Percentiles rank a stretch among this genome's conserved stretches.
These are phyloP conservation scores for Cheilosia vernalis DNA, from an alignment of 2,888 invertebrate genomes.

Conservation along the genomic window DNA sequence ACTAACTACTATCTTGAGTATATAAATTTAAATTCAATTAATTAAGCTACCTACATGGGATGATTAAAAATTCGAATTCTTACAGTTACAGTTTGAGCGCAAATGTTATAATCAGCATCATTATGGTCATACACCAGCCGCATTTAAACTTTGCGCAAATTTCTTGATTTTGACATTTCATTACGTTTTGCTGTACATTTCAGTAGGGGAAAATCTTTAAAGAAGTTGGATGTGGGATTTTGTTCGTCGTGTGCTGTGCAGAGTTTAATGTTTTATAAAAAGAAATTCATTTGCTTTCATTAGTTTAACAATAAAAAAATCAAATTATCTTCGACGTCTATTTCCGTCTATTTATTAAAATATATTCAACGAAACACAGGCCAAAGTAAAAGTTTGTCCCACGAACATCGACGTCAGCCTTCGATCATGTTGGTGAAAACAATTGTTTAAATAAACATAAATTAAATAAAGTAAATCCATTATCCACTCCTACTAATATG, in stretches of 20 bases:
- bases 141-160: slow-evolving; percentile 32
- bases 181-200: slow-evolving; percentile 60
- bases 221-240: slow-evolving; percentile 47
- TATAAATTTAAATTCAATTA: no score
- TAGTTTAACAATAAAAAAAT: slow-evolving; percentile 7
- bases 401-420: slow-evolving; percentile 13
- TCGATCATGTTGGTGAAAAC: slow-evolving; percentile 49
- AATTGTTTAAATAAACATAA: slow-evolving; percentile 48
- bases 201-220: slow-evolving; percentile 63
- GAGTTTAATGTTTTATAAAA: slow-evolving; percentile 50
- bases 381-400: neutral
- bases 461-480: slow-evolving; percentile 3
- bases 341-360: neutral
- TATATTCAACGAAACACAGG: neutral
- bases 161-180: slow-evolving; percentile 41
- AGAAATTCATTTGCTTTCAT: slow-evolving; percentile 21
- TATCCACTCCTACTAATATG: slow-evolving; percentile 41
- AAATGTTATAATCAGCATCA: slow-evolving; percentile 6
- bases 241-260: slow-evolving; percentile 27
- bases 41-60: no score
- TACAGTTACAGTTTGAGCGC: slow-evolving; percentile 14
- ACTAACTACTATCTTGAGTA: no score
- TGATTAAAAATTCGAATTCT: no score
- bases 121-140: neutral
- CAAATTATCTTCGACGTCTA: neutral